phyloP scores from a whole-genome alignment of 2,113 vertebrate species.

The Heterotis niloticus region DNA sequence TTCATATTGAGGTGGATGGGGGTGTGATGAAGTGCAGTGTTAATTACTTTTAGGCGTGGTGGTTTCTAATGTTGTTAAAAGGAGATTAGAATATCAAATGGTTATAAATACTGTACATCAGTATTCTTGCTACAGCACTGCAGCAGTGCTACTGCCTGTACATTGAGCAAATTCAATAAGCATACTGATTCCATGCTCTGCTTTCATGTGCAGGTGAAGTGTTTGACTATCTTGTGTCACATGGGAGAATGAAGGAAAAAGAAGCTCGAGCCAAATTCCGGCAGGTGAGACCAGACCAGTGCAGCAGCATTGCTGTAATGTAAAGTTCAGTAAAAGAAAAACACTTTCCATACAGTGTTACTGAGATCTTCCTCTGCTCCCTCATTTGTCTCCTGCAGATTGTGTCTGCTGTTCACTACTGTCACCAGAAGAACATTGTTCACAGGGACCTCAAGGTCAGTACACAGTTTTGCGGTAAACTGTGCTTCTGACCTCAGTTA shows the following conservation, averaged over 20 bases:
- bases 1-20: too few relatives aligned
- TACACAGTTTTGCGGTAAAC: not conserved
- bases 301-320: not conserved
- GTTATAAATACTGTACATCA: too few relatives aligned
- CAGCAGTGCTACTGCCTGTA: not conserved
- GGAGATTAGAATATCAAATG: not conserved
- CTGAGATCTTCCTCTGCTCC: not conserved
- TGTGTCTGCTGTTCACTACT: constrained; percentile 78
- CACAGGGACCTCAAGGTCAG: constrained; percentile 85
- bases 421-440: constrained; percentile 85
- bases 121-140: not conserved
- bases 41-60: too few relatives aligned
- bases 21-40: too few relatives aligned
- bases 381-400: constrained; percentile 56
- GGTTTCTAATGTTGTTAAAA: not conserved
- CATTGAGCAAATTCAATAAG: not conserved
- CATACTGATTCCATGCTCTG: not conserved
- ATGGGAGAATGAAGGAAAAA: constrained; percentile 88
- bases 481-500: not conserved
- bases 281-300: constrained; percentile 51
- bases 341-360: not conserved
- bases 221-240: constrained; percentile 88
- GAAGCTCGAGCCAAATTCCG: constrained; percentile 74
- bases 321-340: not conserved
- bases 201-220: constrained; percentile 55